Conservation (phyloP, 2,113 vertebrate species). For the Eudyptes chrysolophus region DNA sequence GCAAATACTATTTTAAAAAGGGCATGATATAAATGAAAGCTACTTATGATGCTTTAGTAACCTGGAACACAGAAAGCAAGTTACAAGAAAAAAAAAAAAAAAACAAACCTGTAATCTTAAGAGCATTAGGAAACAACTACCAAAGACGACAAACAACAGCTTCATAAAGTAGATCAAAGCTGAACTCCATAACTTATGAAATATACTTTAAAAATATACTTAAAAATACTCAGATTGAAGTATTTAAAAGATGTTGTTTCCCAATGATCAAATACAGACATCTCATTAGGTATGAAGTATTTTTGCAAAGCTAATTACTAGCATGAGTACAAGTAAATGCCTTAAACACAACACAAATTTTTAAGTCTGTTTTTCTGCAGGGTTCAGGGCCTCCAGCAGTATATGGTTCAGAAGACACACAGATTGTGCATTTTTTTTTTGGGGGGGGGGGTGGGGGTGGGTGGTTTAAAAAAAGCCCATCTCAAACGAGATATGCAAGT, state of each 20-base stretch:
- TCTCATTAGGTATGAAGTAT: background rate
- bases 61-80: background rate
- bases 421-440: background rate
- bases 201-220: background rate
- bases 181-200: background rate
- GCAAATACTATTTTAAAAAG: background rate
- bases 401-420: background rate
- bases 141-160: background rate
- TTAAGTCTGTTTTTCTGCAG: background rate
- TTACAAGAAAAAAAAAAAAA: background rate
- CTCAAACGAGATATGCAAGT: fast-evolving
- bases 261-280: background rate
- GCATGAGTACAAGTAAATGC: background rate
- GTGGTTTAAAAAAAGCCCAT: background rate
- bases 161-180: background rate
- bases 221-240: background rate
- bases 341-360: background rate
- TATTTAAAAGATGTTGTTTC: background rate
- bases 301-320: background rate
- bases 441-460: too few species aligned
- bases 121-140: background rate
- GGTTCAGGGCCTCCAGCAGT: background rate
- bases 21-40: background rate
- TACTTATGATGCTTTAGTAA: background rate
- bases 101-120: background rate